Conservation (phyloP, 2,888 invertebrate species). For the Drosophila gaucha region DNA sequence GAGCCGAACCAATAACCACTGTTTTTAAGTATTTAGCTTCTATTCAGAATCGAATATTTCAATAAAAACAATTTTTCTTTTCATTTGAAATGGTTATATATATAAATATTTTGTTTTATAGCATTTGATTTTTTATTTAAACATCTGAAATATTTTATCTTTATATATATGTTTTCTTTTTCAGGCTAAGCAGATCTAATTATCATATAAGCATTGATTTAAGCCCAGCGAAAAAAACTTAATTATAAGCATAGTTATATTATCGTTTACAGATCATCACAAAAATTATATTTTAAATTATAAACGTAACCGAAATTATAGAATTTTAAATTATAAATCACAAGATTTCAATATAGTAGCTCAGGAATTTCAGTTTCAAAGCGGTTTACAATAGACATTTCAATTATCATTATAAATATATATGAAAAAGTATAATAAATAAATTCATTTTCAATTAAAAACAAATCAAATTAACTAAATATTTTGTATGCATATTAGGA, state of each 20-base stretch:
- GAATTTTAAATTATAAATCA: conserved; percentile 39
- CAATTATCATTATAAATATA: no score
- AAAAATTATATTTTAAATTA: conserved; percentile 28
- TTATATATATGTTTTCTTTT: conserved; percentile 3
- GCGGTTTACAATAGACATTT: conserved; percentile 32
- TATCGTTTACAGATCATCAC: conserved; percentile 42
- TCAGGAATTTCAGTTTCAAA: conserved; percentile 52
- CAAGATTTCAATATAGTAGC: conserved; percentile 35
- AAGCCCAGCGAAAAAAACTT: conserved; percentile 18
- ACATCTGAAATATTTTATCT: conserved; percentile 27
- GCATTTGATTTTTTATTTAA: conserved; percentile 62
- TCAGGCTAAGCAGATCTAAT: conserved; percentile 41
- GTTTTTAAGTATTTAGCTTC: no score
- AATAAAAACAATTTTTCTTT: neutral
- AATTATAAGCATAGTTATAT: conserved; percentile 23
- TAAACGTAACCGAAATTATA: conserved; percentile 26
- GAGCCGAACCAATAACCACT: no score
- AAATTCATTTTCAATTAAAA: conserved; percentile 21
- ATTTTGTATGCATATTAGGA: neutral
- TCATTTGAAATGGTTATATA: neutral
- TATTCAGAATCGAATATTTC: no score
- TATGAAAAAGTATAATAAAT: conserved; percentile 9
- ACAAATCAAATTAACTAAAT: conserved; percentile 25
- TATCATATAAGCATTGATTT: conserved; percentile 30
- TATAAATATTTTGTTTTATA: conserved; percentile 39